These are phyloP conservation scores for Sapajus apella DNA, from an alignment of 2,113 vertebrate genomes.

Conservation along the genomic window DNA sequence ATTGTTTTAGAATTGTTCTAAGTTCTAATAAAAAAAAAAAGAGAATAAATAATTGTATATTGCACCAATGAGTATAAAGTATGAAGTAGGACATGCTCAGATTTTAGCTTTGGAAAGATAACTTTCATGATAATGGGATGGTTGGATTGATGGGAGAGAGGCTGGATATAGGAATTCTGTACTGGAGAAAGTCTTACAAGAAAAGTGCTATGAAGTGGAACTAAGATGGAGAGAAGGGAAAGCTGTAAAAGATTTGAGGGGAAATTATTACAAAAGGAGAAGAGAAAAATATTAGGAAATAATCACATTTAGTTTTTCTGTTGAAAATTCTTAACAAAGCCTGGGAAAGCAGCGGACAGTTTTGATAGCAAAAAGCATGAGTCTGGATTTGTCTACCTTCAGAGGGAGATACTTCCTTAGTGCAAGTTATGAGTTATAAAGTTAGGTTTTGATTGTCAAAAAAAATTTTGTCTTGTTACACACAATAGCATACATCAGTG, in stretches of 20 bases:
- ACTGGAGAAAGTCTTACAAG: neutral
- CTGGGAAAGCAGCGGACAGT: neutral
- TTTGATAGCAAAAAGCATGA: neutral
- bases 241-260: neutral
- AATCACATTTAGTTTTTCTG: neutral
- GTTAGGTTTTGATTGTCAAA: neutral
- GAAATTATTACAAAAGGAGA: neutral
- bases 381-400: neutral
- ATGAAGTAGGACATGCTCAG: neutral
- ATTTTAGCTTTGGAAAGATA: neutral
- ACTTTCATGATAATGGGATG: neutral
- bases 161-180: neutral
- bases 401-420: neutral
- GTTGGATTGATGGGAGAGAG: neutral
- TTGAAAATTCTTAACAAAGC: neutral
- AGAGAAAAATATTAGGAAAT: neutral
- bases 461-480: neutral
- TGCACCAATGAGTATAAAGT: too few species aligned
- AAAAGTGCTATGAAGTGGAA: neutral
- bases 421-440: neutral
- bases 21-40: too few species aligned
- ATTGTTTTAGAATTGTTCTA: too few species aligned
- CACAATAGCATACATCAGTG: neutral
- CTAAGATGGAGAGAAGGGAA: neutral
- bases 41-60: neutral